Conservation (phyloP, 2,797 vertebrate species). For the Phrynocephalus forsythii region DNA sequence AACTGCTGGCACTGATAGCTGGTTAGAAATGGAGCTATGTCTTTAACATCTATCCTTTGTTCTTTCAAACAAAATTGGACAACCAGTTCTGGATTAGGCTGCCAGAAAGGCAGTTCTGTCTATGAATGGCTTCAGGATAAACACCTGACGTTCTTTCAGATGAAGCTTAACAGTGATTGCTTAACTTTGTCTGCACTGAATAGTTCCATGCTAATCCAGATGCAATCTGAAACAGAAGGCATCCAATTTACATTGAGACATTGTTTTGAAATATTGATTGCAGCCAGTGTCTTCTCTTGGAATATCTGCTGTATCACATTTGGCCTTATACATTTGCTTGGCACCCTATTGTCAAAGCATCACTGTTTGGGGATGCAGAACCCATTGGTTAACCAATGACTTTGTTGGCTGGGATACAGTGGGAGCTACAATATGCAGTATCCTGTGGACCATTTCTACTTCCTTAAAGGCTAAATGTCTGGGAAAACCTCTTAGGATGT, state of each 20-base stretch:
- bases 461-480: too few species aligned
- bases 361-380: too few species aligned
- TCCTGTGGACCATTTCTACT: too few species aligned
- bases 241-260: background rate
- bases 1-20: background rate
- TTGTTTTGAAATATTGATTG: background rate
- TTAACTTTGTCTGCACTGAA: background rate
- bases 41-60: background rate
- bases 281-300: background rate
- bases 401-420: too few species aligned
- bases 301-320: background rate
- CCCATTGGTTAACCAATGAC: too few species aligned
- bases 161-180: background rate
- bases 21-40: background rate
- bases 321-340: background rate
- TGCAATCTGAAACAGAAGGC: background rate
- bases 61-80: background rate
- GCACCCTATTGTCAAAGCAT: background rate
- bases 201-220: background rate
- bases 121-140: background rate
- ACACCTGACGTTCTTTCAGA: background rate
- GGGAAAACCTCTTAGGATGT: too few species aligned
- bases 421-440: too few species aligned
- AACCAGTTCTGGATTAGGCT: background rate
- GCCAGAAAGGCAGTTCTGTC: background rate